Base-by-base conservation (phyloP, 2,888 invertebrate genomes). In the Cephonodes hylas region DNA sequence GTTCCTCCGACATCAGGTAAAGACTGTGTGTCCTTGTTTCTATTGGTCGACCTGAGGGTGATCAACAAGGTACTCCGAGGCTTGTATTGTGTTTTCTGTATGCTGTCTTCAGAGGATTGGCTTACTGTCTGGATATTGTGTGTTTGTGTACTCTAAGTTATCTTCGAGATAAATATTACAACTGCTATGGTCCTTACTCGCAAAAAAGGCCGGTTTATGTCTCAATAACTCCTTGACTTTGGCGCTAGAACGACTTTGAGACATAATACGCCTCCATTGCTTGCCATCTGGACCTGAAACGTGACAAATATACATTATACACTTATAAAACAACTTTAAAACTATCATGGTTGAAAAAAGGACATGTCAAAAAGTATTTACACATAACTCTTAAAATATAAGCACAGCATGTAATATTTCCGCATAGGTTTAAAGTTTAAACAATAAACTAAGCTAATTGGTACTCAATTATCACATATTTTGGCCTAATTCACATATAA, bases 1-100 rank as follows among this genome's bases (percentile, higher is more conserved):
- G 89, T 90, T 84, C 79, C 81, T 84, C 83, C 89, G 92, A 91
- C 92, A 92, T 92, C 80, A 91, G 92, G 91, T 84, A 84, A 73
- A 79, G 70, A 69, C 75, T 82, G 71, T 59, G 68, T 71, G 70
- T 83, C 83, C 76, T 75, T 74, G 66, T 71, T 71, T 70, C 68
- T 73, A 70, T 74, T 70, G 74, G 75, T 73, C 69, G 77, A 82
- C 74, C 76, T 68, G 59, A 76, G 73, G 63, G 69, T 79, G 76
- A 81, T 75, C 69, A 70, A 76, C 67, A 72, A 73, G 67, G 61
- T 72, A 58, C 68, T 66, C 57, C 56, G 65, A 63, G 64, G 63
- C 58, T 72, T 70, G 31, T 34, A 58, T 59, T 27, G 66, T 60
- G 64, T 59, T 59, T 42, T 70, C 42, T 66, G 34, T 58, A 64